A percentile compares a stretch with the other conserved stretches of the same genome.
phyloP scores from a whole-genome alignment of 2,888 invertebrate genomes.

The Brenthis ino region DNA sequence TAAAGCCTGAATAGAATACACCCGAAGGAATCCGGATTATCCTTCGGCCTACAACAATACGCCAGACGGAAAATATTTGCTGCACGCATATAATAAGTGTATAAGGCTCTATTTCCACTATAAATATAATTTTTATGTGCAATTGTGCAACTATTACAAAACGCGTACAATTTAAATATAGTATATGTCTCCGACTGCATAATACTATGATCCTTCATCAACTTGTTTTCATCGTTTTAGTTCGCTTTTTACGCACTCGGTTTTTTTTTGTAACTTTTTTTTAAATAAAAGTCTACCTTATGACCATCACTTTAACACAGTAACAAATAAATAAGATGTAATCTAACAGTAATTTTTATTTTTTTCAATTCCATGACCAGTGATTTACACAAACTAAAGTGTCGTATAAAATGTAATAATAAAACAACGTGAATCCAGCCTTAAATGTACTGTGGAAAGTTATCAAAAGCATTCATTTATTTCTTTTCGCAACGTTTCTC shows the following conservation, averaged over 20 bases:
- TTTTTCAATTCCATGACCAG: too few relatives aligned
- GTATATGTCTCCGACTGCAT: too few relatives aligned
- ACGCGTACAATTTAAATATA: too few relatives aligned
- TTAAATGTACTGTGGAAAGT: slow-evolving; percentile 7
- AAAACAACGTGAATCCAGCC: slow-evolving; percentile 4
- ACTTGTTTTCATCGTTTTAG: too few relatives aligned
- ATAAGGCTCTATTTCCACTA: background rate
- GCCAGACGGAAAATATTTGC: slow-evolving; percentile 25
- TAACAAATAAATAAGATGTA: too few relatives aligned
- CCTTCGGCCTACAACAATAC: slow-evolving; percentile 23
- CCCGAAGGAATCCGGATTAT: slow-evolving; percentile 20
- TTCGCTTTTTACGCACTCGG: too few relatives aligned
- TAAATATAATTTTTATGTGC: background rate
- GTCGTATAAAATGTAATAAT: background rate
- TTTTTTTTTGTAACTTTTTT: too few relatives aligned
- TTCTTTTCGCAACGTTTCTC: slow-evolving; percentile 12
- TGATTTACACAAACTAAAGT: background rate
- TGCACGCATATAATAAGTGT: slow-evolving; percentile 28
- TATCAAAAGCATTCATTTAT: slow-evolving; percentile 12
- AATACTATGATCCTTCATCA: too few relatives aligned
- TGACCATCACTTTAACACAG: too few relatives aligned
- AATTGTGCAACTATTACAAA: too few relatives aligned
- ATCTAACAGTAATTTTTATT: too few relatives aligned
- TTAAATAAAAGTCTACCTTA: too few relatives aligned
- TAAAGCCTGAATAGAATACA: slow-evolving; percentile 31